Evolutionary conservation across 2,113 vertebrate genomes (phyloP), one percentile per base, ranked within the genome.

Genomic region (Microcebus murinus): DNA sequence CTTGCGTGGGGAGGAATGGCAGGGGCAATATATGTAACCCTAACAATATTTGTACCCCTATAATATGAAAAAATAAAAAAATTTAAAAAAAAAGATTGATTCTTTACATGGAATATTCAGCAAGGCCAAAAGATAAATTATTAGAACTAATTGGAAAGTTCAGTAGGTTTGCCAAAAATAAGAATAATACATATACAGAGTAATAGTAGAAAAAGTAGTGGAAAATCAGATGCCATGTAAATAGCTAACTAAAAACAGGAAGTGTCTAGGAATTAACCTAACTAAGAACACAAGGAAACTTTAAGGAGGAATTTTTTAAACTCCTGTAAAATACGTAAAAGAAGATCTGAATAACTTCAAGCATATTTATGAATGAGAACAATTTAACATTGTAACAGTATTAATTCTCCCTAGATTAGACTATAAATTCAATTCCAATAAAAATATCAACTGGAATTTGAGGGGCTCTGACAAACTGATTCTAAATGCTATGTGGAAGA

Each of bases 361-460:
- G 65, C 39, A 42, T 87, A 74, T 59, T 86, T 90, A 90, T 34
- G 23, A 93, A 71, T 77, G 70, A 63, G 71, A 57, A 71, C 6
- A 20, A 89, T 48, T 80, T 90, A 95, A 59, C 85, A 74, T 52
- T 81, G 31, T 85, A 84, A 71, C 25, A 94, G 20, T 9, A 36
- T 89, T 31, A 57, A 2, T 92, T 89, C 27, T 67, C 42, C 50
- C 55, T 71, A 65, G 88, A 42, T 85, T 95, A 65, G 80, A 48
- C 68, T 89, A 36, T 80, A 82, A 80, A 55, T 81, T 81, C 76
- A 86, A 85, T 86, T 67, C 57, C 36, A 96, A 82, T 77, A 59
- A 87, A 94, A 82, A 65, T 77, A 88, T 18, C 36, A 90, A 85
- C 25, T 92, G 48, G 81, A 92, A 90, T 86, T 93, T 12, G 52